Percentiles rank a stretch among this genome's conserved stretches.
phyloP scores from a whole-genome alignment of 2,888 invertebrate species.

The Tridacna crocea region DNA sequence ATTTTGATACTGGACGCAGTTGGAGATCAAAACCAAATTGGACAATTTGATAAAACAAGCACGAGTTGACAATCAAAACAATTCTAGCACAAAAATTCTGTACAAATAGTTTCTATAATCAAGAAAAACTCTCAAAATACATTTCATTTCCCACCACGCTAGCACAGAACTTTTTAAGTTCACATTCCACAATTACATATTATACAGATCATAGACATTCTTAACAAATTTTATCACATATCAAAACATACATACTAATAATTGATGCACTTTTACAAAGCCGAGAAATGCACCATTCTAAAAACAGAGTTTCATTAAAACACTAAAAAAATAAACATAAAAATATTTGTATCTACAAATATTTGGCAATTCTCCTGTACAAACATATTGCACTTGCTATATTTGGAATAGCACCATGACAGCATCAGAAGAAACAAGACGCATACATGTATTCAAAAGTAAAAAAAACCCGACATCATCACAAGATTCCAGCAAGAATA shows the following conservation, averaged over 20 bases:
- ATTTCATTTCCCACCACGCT: slow-evolving; percentile 9
- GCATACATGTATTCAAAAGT: neutral
- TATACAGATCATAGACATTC: slow-evolving; percentile 16
- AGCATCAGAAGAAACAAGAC: slow-evolving; percentile 16
- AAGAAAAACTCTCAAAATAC: neutral
- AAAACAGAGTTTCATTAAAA: slow-evolving; percentile 67
- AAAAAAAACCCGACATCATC: slow-evolving; percentile 34
- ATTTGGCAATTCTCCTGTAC: slow-evolving; percentile 62
- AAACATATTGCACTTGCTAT: slow-evolving; percentile 63
- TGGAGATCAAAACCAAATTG: too few relatives aligned
- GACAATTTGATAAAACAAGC: too few relatives aligned
- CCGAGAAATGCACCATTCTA: slow-evolving; percentile 58
- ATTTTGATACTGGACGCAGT: too few relatives aligned
- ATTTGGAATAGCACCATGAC: slow-evolving; percentile 31
- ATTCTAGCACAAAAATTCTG: slow-evolving; percentile 18
- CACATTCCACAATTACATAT: neutral
- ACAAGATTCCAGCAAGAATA: slow-evolving; percentile 58
- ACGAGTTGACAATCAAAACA: neutral
- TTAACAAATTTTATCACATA: slow-evolving; percentile 26
- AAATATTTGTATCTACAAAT: slow-evolving; percentile 68
- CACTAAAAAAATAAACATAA: slow-evolving; percentile 63
- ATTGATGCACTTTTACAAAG: slow-evolving; percentile 20
- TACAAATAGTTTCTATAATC: slow-evolving; percentile 8
- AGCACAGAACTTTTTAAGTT: slow-evolving; percentile 28
- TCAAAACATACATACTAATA: slow-evolving; percentile 22